phyloP scores from a whole-genome alignment of 2,888 invertebrate genomes.

The Lepidonotus clava region DNA sequence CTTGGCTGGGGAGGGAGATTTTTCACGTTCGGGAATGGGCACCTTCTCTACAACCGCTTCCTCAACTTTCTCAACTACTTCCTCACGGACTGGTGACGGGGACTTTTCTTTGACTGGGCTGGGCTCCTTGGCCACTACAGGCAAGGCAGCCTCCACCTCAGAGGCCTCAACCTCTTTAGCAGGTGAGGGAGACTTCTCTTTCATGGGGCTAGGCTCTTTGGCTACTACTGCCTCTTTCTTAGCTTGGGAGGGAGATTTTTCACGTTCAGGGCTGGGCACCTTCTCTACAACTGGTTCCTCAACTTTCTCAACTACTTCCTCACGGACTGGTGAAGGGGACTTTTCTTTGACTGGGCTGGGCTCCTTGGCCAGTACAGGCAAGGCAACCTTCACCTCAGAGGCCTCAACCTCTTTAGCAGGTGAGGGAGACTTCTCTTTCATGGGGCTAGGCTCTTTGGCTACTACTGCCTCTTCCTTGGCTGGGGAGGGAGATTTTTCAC shows the following conservation, averaged over 20 bases:
- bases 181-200: not conserved
- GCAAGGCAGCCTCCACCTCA: not conserved
- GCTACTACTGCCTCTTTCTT: slow-evolving; percentile 83
- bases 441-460: not conserved
- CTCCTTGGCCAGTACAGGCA: not conserved
- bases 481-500: slow-evolving; percentile 29
- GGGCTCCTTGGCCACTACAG: not conserved
- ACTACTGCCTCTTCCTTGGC: not conserved
- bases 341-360: not conserved
- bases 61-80: not conserved
- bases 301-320: slow-evolving; percentile 38
- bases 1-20: not conserved
- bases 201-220: not conserved
- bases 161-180: not conserved
- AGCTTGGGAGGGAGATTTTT: not conserved
- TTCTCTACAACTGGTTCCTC: slow-evolving; percentile 54
- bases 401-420: slow-evolving; percentile 18
- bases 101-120: not conserved
- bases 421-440: not conserved
- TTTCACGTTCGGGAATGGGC: not conserved
- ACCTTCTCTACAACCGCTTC: not conserved
- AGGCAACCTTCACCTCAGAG: not conserved
- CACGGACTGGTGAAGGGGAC: not conserved
- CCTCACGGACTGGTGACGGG: not conserved
- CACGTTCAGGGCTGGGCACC: slow-evolving; percentile 51